These are phyloP conservation scores for Clinocottus analis DNA, from an alignment of 2,113 vertebrate genomes.

Conservation along the genomic window DNA sequence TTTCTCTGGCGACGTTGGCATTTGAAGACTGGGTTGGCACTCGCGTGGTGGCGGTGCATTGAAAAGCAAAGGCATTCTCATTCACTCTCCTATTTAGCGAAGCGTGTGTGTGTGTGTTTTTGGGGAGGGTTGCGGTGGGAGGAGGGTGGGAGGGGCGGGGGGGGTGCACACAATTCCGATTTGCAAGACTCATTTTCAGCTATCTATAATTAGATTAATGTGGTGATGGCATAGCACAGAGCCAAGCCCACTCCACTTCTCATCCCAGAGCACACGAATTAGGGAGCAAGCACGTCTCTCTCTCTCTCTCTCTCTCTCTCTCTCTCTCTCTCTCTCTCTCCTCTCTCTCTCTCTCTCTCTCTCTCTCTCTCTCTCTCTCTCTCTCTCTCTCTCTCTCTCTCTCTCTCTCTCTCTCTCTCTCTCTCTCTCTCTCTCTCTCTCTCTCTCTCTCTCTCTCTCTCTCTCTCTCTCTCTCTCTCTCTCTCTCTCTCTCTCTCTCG, in stretches of 20 bases:
- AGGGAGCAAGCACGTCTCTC: conserved; percentile 93
- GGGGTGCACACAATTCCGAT: conserved; percentile 56
- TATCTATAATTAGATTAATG: conserved; percentile 99
- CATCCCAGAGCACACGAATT: conserved; percentile 93
- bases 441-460: no score
- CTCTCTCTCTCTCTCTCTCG: conserved; percentile 89
- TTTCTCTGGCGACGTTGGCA: conserved; percentile 67
- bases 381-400: no score
- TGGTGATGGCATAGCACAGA: conserved; percentile 87
- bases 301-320: no score
- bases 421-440: no score
- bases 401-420: no score
- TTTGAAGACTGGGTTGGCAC: conserved; percentile 70
- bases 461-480: no score
- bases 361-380: no score
- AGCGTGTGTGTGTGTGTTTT: conserved; percentile 16
- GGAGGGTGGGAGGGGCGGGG: no score
- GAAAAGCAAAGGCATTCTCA: conserved; percentile 70
- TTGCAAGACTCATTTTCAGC: conserved; percentile 90
- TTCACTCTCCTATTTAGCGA: conserved; percentile 65
- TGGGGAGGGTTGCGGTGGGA: neutral
- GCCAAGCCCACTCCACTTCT: conserved; percentile 84
- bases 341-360: no score
- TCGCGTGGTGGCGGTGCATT: conserved; percentile 51
- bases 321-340: no score